These are phyloP conservation scores for Sebastes cheni DNA, from an alignment of 2,797 vertebrate species.

Conservation along the genomic window DNA sequence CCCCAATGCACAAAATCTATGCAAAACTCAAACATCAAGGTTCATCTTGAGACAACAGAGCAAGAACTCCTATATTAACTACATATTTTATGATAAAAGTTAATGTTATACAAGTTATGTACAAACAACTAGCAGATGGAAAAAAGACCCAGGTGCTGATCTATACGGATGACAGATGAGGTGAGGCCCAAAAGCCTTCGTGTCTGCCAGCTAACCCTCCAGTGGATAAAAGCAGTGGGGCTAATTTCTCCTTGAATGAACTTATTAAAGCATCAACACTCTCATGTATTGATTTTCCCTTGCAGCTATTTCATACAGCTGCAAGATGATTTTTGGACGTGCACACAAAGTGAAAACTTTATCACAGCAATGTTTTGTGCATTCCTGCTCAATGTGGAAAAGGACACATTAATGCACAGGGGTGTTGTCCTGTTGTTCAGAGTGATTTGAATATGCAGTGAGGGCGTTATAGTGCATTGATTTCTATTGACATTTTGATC, in stretches of 20 bases:
- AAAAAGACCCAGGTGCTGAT: constrained; percentile 39
- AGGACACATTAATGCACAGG: background rate
- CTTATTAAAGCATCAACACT: background rate
- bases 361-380: background rate
- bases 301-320: constrained; percentile 7
- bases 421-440: background rate
- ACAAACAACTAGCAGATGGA: constrained; percentile 8
- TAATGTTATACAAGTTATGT: background rate
- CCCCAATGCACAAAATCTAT: background rate
- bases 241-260: constrained; percentile 14
- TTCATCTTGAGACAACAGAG: background rate
- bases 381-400: too few relatives aligned
- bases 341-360: background rate
- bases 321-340: background rate
- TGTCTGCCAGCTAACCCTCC: constrained; percentile 15
- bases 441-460: background rate
- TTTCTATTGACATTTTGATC: background rate
- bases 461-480: background rate
- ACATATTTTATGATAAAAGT: background rate
- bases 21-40: background rate
- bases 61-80: background rate
- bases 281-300: constrained; percentile 19
- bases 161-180: constrained; percentile 16
- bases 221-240: background rate
- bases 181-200: constrained; percentile 17